Conservation (phyloP, 2,113 vertebrate species). For the Tyto alba region DNA sequence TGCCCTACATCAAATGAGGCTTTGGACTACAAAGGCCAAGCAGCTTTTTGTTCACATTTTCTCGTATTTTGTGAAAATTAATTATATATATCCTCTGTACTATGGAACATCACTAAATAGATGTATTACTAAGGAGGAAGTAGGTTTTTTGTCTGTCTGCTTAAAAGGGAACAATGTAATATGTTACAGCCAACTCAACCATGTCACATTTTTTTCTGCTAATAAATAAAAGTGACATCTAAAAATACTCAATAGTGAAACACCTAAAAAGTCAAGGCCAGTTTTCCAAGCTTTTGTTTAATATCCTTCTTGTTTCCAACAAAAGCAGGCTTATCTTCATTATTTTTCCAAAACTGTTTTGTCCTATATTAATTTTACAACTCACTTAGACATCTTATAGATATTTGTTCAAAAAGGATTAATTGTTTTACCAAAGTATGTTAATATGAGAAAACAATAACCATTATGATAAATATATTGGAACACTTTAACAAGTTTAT, state of each 20-base stretch:
- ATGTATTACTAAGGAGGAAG: not conserved
- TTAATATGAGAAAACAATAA: not conserved
- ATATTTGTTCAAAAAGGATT: not conserved
- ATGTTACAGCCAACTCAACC: not conserved
- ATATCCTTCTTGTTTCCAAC: not conserved
- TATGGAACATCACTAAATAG: not conserved
- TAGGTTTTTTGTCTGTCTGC: not conserved
- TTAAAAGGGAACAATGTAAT: not conserved
- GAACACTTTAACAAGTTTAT: not conserved
- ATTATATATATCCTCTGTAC: not conserved
- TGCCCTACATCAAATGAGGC: fast-evolving
- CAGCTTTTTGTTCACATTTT: not conserved
- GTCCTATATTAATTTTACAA: not conserved
- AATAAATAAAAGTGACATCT: not conserved
- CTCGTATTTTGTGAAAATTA: not conserved
- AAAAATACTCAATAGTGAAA: not conserved
- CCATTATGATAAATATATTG: not conserved
- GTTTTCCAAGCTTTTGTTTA: not conserved
- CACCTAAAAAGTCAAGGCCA: not conserved
- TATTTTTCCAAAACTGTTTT: not conserved
- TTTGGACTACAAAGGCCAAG: not conserved
- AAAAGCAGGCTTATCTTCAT: not conserved
- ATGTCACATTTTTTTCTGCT: not conserved
- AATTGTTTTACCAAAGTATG: not conserved
- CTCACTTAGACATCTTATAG: not conserved